A percentile compares a stretch with the other conserved stretches of the same genome.
Conservation (phyloP, 2,797 vertebrate species). For the Hippocampus kuda region DNA sequence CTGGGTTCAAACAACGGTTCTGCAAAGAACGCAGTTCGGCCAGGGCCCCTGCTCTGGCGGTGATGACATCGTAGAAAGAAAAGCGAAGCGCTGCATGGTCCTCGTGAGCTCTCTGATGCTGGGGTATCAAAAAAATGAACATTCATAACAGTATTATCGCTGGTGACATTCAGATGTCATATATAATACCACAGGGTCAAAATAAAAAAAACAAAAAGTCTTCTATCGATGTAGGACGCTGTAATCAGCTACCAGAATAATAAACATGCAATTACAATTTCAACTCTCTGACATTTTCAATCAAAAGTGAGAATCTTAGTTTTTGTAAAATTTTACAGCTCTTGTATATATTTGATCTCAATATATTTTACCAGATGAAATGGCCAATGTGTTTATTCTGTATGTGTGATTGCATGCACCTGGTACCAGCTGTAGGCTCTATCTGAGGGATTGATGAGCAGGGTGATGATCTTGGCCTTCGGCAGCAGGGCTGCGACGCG, state of each 20-base stretch:
- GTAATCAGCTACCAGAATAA: not conserved
- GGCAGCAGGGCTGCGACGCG: constrained; percentile 83
- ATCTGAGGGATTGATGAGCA: constrained; percentile 93
- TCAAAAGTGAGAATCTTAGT: not conserved
- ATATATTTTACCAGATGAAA: not conserved
- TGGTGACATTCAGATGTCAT: not conserved
- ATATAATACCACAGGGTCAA: not conserved
- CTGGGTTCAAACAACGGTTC: constrained; percentile 80
- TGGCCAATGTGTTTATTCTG: not conserved
- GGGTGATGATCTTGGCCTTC: constrained; percentile 93
- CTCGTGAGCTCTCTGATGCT: constrained; percentile 94
- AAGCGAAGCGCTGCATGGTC: constrained; percentile 81
- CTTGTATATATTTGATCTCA: not conserved
- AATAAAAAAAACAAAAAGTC: not conserved
- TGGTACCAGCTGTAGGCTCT: constrained; percentile 97
- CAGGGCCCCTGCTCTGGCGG: constrained; percentile 66
- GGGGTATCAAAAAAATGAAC: constrained; percentile 5
- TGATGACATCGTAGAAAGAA: constrained; percentile 90
- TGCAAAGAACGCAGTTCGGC: constrained; percentile 77
- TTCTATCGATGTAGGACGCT: not conserved
- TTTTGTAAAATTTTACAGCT: not conserved
- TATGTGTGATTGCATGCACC: constrained; percentile 59
- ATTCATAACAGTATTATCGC: not conserved
- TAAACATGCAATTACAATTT: not conserved
- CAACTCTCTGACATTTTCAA: not conserved